Evolutionary conservation across 2,888 invertebrate species (phyloP).

Genomic region (Scaptomyza caliginosa): DNA sequence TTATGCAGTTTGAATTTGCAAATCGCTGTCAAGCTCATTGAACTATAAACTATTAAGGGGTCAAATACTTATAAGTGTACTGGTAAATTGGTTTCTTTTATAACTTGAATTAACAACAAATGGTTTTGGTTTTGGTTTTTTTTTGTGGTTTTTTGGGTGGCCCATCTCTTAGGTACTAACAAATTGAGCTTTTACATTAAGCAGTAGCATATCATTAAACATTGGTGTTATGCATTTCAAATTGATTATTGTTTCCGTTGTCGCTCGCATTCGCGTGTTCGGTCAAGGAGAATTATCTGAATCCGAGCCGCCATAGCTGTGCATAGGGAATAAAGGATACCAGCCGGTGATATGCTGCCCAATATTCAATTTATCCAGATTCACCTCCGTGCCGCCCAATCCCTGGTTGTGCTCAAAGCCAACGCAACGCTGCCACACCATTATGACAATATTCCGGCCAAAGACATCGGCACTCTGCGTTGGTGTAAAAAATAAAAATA

Average conservation of each 20-base stretch:
- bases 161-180: slow-evolving; percentile 64
- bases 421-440: slow-evolving; percentile 96
- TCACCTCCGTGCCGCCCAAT: slow-evolving; percentile 94
- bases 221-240: slow-evolving; percentile 61
- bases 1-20: slow-evolving; percentile 7
- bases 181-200: slow-evolving; percentile 73
- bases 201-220: slow-evolving; percentile 44
- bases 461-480: slow-evolving; percentile 89
- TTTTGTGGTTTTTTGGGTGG: slow-evolving; percentile 8
- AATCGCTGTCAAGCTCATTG: slow-evolving; percentile 49
- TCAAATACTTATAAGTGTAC: slow-evolving; percentile 8
- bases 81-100: slow-evolving; percentile 17
- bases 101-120: slow-evolving; percentile 30
- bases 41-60: slow-evolving; percentile 37
- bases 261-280: slow-evolving; percentile 71
- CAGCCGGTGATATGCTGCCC: slow-evolving; percentile 93
- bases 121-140: slow-evolving; percentile 2
- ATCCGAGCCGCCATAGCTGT: slow-evolving; percentile 90
- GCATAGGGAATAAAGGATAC: slow-evolving; percentile 96
- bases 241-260: slow-evolving; percentile 50
- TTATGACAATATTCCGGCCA: slow-evolving; percentile 93
- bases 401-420: slow-evolving; percentile 93
- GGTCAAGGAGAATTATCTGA: slow-evolving; percentile 85
- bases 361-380: slow-evolving; percentile 90
- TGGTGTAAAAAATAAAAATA: slow-evolving; percentile 12